A percentile compares a stretch with the other conserved stretches of the same genome.
phyloP scores from a whole-genome alignment of 2,797 vertebrate species.

The Emys orbicularis region DNA sequence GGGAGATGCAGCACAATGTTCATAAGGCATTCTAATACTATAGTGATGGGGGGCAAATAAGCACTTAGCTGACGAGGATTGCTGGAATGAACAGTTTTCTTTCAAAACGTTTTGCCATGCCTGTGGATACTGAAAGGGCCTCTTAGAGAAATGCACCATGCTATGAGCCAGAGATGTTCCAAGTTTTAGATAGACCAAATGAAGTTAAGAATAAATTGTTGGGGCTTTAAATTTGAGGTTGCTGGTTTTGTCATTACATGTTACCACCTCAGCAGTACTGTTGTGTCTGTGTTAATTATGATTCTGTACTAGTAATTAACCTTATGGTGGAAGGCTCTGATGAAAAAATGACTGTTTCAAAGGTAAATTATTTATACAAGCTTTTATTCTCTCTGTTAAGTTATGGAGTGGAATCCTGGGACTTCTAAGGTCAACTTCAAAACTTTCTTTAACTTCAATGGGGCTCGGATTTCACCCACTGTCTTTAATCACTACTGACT shows the following conservation, averaged over 20 bases:
- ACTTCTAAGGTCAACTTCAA: not conserved
- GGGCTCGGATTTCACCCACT: not conserved
- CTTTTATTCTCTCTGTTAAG: not conserved
- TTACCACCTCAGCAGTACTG: not conserved
- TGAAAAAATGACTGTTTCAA: not conserved
- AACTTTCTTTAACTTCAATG: not conserved
- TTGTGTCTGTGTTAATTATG: not conserved
- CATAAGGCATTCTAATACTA: not conserved
- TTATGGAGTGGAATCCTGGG: not conserved
- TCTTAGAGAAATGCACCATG: not conserved
- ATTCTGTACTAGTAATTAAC: not conserved
- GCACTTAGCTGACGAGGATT: not conserved
- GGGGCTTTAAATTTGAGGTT: not conserved
- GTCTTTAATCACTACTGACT: not conserved
- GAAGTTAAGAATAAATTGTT: not conserved
- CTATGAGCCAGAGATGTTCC: not conserved
- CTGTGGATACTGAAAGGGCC: not conserved
- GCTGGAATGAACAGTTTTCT: not conserved
- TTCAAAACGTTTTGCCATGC: not conserved
- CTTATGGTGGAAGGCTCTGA: not conserved
- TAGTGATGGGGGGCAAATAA: not conserved
- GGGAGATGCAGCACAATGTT: not conserved
- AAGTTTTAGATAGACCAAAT: not conserved
- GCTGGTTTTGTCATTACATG: fast-evolving
- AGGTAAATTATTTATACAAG: not conserved